Evolutionary conservation across 2,797 vertebrate genomes (phyloP).

Genomic region (Leucoraja ocellata): DNA sequence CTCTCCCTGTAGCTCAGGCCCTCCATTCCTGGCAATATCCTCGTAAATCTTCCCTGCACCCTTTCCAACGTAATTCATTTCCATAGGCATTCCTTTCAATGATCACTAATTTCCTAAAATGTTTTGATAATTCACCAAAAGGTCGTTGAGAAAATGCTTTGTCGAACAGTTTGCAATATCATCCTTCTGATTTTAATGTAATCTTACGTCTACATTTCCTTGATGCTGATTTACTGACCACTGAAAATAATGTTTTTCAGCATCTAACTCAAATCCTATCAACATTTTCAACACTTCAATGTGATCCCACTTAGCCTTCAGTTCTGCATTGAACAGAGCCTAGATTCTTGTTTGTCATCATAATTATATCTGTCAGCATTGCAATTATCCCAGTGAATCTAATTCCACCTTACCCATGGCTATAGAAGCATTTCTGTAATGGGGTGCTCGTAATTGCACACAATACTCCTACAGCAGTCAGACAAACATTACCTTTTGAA

Average conservation of each 20-base stretch:
- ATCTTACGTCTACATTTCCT: neutral
- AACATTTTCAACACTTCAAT: slow-evolving; percentile 3
- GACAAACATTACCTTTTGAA: neutral
- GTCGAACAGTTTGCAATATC: neutral
- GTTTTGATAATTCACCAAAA: neutral
- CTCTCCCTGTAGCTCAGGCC: too few relatives aligned
- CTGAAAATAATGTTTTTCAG: neutral
- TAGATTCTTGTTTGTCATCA: slow-evolving; percentile 12
- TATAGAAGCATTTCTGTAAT: neutral
- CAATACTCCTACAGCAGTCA: neutral
- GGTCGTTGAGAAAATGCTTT: neutral
- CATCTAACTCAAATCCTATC: slow-evolving; percentile 3
- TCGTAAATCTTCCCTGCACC: neutral
- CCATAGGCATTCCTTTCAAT: neutral
- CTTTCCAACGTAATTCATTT: neutral
- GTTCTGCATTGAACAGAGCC: neutral
- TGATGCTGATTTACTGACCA: slow-evolving; percentile 16
- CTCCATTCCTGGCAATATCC: too few relatives aligned
- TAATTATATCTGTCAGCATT: slow-evolving; percentile 29
- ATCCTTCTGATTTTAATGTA: neutral
- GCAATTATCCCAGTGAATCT: neutral
- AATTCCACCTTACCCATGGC: slow-evolving; percentile 5
- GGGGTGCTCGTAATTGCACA: neutral
- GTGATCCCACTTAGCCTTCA: slow-evolving; percentile 32
- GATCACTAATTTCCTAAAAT: neutral